Conservation (phyloP, 2,888 invertebrate genomes). For the Sepiola atlantica region DNA sequence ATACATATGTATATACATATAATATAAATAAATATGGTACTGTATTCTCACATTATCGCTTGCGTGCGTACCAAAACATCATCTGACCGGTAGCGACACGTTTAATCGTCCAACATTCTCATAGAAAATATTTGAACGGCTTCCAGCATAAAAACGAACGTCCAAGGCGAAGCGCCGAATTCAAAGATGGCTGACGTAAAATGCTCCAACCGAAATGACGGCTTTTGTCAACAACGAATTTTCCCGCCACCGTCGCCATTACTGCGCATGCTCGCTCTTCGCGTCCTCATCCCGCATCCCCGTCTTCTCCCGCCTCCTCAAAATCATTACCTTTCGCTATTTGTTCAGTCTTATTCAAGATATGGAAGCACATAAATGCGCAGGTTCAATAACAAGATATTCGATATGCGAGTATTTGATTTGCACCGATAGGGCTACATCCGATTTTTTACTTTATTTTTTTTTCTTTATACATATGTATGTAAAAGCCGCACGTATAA, state of each 20-base stretch:
- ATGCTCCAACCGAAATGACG: background rate
- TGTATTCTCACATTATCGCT: background rate
- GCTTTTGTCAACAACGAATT: conserved; percentile 5
- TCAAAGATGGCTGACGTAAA: background rate
- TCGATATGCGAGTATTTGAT: background rate
- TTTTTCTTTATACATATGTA: background rate
- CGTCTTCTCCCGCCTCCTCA: background rate
- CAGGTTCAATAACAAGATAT: conserved; percentile 32
- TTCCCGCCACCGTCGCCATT: background rate
- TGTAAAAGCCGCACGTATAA: background rate
- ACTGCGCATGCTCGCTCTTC: conserved; percentile 18
- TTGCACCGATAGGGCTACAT: background rate
- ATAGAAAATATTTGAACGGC: background rate
- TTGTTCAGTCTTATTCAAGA: conserved; percentile 11
- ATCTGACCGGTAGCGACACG: background rate
- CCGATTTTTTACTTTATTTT: background rate
- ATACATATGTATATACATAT: background rate
- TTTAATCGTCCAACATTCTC: background rate
- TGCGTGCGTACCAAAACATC: background rate
- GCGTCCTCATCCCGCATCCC: background rate
- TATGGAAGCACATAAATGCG: conserved; percentile 6
- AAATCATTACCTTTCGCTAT: background rate
- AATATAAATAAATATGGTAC: background rate
- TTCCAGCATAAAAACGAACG: conserved; percentile 13
- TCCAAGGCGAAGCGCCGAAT: background rate